A percentile compares a stretch with the other conserved stretches of the same genome.
Conservation (phyloP, 1,140 invertebrate species). For the Polypedilum vanderplanki region DNA sequence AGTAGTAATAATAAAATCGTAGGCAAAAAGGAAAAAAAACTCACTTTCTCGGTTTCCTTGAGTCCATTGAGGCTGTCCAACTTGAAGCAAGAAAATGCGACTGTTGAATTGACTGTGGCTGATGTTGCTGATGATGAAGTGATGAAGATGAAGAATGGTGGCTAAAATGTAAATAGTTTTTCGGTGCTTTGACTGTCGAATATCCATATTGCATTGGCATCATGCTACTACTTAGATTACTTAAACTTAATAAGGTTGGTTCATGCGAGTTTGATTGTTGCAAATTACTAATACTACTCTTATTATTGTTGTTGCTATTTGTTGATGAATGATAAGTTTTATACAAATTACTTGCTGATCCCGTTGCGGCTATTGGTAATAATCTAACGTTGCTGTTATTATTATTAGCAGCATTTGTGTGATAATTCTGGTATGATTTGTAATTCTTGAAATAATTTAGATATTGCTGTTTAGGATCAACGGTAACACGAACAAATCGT, state of each 20-base stretch:
- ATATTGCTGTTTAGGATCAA: slow-evolving; percentile 24
- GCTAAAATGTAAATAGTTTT: slow-evolving; percentile 7
- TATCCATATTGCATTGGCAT: slow-evolving; percentile 28
- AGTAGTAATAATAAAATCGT: not conserved
- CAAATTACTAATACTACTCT: not conserved
- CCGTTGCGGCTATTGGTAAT: slow-evolving; percentile 10
- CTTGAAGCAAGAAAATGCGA: not conserved
- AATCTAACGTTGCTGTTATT: slow-evolving; percentile 18
- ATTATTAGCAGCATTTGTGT: not conserved
- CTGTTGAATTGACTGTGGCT: not conserved
- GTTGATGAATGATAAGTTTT: slow-evolving; percentile 22
- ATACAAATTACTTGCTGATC: slow-evolving; percentile 23
- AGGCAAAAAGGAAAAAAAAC: slow-evolving; percentile 31
- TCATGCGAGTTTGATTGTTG: slow-evolving; percentile 27
- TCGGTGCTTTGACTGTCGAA: slow-evolving; percentile 3
- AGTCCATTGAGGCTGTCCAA: slow-evolving; percentile 43
- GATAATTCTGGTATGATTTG: slow-evolving; percentile 24
- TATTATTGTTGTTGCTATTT: slow-evolving; percentile 20
- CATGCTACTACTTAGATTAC: slow-evolving; percentile 27
- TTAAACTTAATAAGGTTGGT: slow-evolving; percentile 27
- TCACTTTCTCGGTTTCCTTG: slow-evolving; percentile 44
- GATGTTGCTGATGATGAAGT: not conserved
- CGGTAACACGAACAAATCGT: slow-evolving; percentile 28
- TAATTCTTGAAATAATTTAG: slow-evolving; percentile 26
- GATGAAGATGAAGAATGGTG: not conserved